Conservation (phyloP, 2,113 vertebrate species). For the Hirundichthys speculiger region DNA sequence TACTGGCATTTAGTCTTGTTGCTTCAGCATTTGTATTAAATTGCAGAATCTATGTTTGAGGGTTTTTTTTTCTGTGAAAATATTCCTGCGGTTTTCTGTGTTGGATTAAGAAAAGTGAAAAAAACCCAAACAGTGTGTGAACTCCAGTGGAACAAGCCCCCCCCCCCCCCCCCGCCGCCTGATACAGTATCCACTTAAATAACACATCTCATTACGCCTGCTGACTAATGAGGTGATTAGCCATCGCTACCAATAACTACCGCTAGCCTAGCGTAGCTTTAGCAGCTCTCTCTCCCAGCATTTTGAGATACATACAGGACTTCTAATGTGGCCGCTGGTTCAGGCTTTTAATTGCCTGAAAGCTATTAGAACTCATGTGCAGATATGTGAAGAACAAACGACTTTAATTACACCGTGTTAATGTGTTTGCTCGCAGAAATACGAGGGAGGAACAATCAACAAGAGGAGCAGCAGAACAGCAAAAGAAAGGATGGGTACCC, state of each 20-base stretch:
- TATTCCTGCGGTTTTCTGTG: not conserved
- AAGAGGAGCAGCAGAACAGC: conserved; percentile 19
- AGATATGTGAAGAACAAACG: conserved; percentile 75
- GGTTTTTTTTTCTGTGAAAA: conserved; percentile 14
- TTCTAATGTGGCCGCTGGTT: conserved; percentile 58
- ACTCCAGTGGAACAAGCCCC: conserved; percentile 31
- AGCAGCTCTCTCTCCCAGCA: conserved; percentile 48
- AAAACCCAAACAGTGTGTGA: too few species aligned
- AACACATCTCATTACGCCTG: conserved; percentile 73
- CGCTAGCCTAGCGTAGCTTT: conserved; percentile 47
- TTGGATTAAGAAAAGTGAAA: too few species aligned
- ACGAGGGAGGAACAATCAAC: conserved; percentile 43
- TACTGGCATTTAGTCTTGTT: too few species aligned
- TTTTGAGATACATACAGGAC: conserved; percentile 59
- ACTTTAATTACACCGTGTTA: conserved; percentile 74
- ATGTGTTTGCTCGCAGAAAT: conserved; percentile 70
- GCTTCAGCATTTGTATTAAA: too few species aligned
- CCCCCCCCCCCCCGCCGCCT: conserved; percentile 20
- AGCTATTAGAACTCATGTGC: conserved; percentile 72
- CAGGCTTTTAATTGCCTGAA: conserved; percentile 68
- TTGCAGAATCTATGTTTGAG: not conserved
- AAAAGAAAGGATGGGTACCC: conserved; percentile 37
- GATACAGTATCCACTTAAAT: conserved; percentile 62
- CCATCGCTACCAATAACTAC: conserved; percentile 62
- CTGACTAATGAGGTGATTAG: conserved; percentile 77